These are phyloP conservation scores for Pseudorhombus dupliciocellatus DNA, from an alignment of 2,113 vertebrate genomes.

Conservation along the genomic window DNA sequence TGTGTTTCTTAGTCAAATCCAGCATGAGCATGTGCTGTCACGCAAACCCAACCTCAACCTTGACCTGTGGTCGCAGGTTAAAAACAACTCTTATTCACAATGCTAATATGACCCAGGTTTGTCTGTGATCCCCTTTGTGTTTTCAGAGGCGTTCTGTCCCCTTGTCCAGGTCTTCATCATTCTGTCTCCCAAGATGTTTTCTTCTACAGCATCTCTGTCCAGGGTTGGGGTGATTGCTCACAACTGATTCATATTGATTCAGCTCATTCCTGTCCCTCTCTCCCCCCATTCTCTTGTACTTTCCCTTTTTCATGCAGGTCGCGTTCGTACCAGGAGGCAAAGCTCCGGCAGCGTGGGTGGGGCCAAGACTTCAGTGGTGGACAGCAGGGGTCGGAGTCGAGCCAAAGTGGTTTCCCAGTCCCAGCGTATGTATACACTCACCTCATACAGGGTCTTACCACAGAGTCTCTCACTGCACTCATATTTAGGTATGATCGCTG, in stretches of 20 bases:
- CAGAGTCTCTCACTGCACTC: not conserved
- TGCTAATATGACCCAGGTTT: conserved; percentile 3
- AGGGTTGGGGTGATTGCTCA: conserved; percentile 2
- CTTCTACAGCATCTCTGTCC: conserved; percentile 42
- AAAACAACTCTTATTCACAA: conserved; percentile 16
- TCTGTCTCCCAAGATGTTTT: conserved; percentile 22
- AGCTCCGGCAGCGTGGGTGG: conserved; percentile 91
- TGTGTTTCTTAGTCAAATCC: not conserved
- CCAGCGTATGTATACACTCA: conserved; percentile 88
- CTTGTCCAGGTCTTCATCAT: conserved; percentile 51
- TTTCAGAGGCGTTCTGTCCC: conserved; percentile 20
- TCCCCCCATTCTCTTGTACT: not conserved
- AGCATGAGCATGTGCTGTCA: not conserved
- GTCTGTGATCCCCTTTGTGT: conserved; percentile 38
- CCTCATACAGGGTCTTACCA: not conserved
- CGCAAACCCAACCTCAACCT: not conserved
- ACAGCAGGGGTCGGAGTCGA: conserved; percentile 94
- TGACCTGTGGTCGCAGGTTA: not conserved
- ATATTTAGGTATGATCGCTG: conserved; percentile 38
- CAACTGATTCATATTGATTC: not conserved
- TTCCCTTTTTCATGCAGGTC: conserved; percentile 80
- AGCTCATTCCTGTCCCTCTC: not conserved
- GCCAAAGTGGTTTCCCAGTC: conserved; percentile 98
- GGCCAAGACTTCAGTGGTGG: conserved; percentile 83
- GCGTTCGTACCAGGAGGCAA: conserved; percentile 92